phyloP scores from a whole-genome alignment of 1,140 invertebrate species.

The Papilio dardanus region DNA sequence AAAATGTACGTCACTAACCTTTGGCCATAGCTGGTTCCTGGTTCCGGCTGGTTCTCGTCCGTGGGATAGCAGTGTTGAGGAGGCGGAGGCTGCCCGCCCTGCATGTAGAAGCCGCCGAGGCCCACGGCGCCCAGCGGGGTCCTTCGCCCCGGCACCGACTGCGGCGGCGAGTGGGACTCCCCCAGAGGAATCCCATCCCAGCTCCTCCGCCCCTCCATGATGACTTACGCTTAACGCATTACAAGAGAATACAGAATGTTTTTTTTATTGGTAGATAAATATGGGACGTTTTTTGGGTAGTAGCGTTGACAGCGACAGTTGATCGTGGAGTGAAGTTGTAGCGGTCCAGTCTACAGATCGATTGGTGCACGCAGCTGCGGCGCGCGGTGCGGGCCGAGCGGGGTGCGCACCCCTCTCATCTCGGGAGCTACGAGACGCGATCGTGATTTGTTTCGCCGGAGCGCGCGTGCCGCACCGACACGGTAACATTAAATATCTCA shows the following conservation, averaged over 20 bases:
- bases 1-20: slow-evolving; percentile 53
- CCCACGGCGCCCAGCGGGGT: slow-evolving; percentile 92
- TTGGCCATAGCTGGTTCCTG: slow-evolving; percentile 79
- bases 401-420: slow-evolving; percentile 80
- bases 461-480: slow-evolving; percentile 37
- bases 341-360: slow-evolving; percentile 74
- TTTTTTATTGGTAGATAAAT: slow-evolving; percentile 47
- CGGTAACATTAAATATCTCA: slow-evolving; percentile 18
- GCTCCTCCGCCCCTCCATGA: slow-evolving; percentile 74
- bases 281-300: slow-evolving; percentile 63
- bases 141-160: slow-evolving; percentile 87
- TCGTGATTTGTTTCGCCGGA: slow-evolving; percentile 67
- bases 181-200: slow-evolving; percentile 77
- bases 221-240: slow-evolving; percentile 54
- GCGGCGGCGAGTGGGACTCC: slow-evolving; percentile 82
- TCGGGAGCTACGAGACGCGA: slow-evolving; percentile 71
- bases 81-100: slow-evolving; percentile 83
- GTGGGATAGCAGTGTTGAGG: slow-evolving; percentile 84
- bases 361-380: slow-evolving; percentile 78
- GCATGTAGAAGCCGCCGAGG: slow-evolving; percentile 90
- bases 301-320: slow-evolving; percentile 67
- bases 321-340: slow-evolving; percentile 69
- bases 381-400: slow-evolving; percentile 51
- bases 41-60: slow-evolving; percentile 91
- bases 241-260: slow-evolving; percentile 43